These are phyloP conservation scores for Chalcosyrphus nemorum DNA, from an alignment of 2,888 invertebrate species.

Conservation along the genomic window DNA sequence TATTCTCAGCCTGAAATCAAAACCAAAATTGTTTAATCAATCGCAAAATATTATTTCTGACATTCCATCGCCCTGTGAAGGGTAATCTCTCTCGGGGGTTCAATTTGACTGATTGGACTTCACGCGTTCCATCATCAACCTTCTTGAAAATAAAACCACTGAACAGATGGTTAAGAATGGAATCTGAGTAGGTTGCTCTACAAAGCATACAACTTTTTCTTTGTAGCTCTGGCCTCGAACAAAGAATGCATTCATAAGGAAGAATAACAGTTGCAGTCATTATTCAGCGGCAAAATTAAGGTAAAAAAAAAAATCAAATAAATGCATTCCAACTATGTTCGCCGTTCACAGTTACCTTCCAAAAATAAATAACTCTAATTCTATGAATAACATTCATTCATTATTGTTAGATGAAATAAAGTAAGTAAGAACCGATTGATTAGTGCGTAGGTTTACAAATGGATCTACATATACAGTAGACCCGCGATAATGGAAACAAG, in stretches of 20 bases:
- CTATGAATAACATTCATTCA: background rate
- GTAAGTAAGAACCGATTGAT: too few species aligned
- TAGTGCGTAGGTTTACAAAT: too few species aligned
- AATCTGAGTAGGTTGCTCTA: conserved; percentile 23
- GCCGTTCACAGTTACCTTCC: conserved; percentile 22
- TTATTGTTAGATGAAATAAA: background rate
- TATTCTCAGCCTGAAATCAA: conserved; percentile 36
- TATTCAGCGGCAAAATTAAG: conserved; percentile 43
- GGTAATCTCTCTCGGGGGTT: conserved; percentile 14
- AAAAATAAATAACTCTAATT: background rate
- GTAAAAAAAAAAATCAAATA: conserved; percentile 37
- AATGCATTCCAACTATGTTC: conserved; percentile 37
- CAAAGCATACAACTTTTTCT: background rate
- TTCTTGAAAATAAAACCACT: conserved; percentile 9
- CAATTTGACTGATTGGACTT: conserved; percentile 52
- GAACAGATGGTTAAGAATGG: conserved; percentile 45
- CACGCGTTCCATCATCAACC: conserved; percentile 46
- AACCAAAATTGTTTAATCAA: conserved; percentile 59
- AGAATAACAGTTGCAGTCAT: conserved; percentile 38
- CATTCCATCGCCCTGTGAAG: conserved; percentile 42
- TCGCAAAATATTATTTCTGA: conserved; percentile 45
- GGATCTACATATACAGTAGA: too few species aligned
- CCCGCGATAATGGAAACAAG: too few species aligned
- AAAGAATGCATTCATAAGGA: conserved; percentile 47
- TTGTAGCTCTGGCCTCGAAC: background rate